Conservation (phyloP, 2,797 vertebrate species). For the Semotilus atromaculatus region DNA sequence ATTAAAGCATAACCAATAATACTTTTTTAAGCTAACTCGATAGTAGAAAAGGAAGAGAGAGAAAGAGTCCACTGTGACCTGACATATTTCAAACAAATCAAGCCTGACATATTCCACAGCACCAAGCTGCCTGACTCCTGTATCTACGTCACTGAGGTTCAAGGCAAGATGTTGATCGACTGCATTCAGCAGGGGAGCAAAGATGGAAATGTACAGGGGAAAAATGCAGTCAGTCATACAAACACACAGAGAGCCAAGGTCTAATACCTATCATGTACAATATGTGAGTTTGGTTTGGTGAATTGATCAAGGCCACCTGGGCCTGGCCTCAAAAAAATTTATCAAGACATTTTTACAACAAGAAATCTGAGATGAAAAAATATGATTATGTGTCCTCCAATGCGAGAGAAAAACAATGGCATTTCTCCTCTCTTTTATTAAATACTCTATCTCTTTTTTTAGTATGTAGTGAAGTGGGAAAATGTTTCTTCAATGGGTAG, state of each 20-base stretch:
- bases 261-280: conserved; percentile 49
- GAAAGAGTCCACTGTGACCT: conserved; percentile 29
- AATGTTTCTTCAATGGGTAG: conserved; percentile 2
- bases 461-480: neutral
- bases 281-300: conserved; percentile 53
- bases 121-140: conserved; percentile 75
- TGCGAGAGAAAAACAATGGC: neutral
- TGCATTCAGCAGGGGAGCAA: conserved; percentile 79
- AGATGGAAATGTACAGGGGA: conserved; percentile 78
- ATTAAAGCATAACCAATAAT: conserved; percentile 5
- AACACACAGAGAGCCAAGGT: conserved; percentile 52
- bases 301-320: conserved; percentile 54
- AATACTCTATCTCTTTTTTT: conserved; percentile 56
- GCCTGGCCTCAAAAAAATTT: conserved; percentile 44
- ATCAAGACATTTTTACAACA: conserved; percentile 30
- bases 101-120: conserved; percentile 77
- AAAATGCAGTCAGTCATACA: conserved; percentile 61
- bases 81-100: conserved; percentile 72
- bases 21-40: neutral
- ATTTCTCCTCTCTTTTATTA: conserved; percentile 73
- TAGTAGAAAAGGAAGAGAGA: neutral
- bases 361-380: conserved; percentile 43
- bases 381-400: neutral
- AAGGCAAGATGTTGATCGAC: conserved; percentile 82
- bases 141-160: conserved; percentile 78